Evolutionary conservation across 1,140 invertebrate genomes (phyloP).

Genomic region (Arctopsyche grandis): DNA sequence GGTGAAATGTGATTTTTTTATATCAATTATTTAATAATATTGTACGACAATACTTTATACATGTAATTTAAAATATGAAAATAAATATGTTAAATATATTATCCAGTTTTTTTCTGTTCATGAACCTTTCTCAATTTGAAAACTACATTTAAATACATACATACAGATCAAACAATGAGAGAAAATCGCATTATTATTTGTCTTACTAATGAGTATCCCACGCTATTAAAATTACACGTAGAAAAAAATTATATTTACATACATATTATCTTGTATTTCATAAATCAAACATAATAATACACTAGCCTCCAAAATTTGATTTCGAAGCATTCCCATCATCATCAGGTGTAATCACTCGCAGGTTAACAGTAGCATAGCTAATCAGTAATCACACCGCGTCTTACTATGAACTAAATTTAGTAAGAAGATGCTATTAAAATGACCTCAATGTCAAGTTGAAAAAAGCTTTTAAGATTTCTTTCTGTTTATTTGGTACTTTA

Average conservation of each 20-base stretch:
- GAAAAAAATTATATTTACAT: background rate
- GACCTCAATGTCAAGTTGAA: background rate
- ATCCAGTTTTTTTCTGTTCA: background rate
- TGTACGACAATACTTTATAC: conserved; percentile 30
- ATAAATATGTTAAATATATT: conserved; percentile 28
- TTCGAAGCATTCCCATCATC: no score
- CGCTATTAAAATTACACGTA: background rate
- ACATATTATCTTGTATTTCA: background rate
- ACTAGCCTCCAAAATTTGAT: no score
- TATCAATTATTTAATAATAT: background rate
- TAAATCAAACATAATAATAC: background rate
- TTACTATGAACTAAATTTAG: no score
- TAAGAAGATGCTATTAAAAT: background rate
- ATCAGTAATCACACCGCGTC: no score
- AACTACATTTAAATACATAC: background rate
- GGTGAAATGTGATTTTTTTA: conserved; percentile 34
- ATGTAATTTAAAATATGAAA: conserved; percentile 35
- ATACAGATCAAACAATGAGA: background rate
- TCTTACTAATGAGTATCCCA: background rate
- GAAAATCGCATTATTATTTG: background rate
- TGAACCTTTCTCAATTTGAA: background rate
- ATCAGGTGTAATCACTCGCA: no score
- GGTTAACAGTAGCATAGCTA: no score
- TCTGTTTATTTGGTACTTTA: background rate
- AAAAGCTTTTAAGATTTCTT: background rate